Evolutionary conservation across 2,113 vertebrate species (phyloP), one percentile per base, ranked within the genome.

Genomic region (Camarhynchus parvulus): DNA sequence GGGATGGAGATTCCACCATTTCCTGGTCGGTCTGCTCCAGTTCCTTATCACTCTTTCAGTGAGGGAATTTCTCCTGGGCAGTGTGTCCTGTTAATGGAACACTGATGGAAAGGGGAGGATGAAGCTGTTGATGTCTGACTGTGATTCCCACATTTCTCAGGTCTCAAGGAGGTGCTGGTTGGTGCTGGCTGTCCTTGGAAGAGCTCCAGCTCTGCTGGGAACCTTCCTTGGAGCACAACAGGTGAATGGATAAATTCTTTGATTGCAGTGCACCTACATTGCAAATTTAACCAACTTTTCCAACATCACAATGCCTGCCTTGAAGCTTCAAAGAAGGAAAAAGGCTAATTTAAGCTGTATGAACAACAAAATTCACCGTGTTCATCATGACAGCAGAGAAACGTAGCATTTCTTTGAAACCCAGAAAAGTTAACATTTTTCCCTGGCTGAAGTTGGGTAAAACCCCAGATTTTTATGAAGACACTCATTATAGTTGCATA

Each of bases 101-200:
- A 21, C 0, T 3, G 15, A 4, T 11, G 55, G 42, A 13, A 24
- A 62, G 11, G 23, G 53, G 50, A 44, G 6, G 37, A 25, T 20
- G 58, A 8, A 47, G 2, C 0, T 2, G 1, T 8, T 0, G 2
- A 0, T 37, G n/a, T 24, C 37, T 35, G 37, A 1, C 2, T 9
- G 42, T 0, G 4, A 9, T 42, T 37, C 28, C 33, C 4, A 0
- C 8, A 0, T 8, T 53, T 24, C 1, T 0, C 31, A 35, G 49
- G 20, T 24, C 41, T 70, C 39, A 3, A 11, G 17, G 41, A 64
- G 1, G 5, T 1, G 13, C 2, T 5, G 16, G 13, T 0, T 47
- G 58, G 27, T 68, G 35, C 66, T 59, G 66, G 11, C 7, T 84
- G 7, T 49, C 8, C 39, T 82, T 3, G 0, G n/a, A 0, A 1